A percentile compares a stretch with the other conserved stretches of the same genome.
phyloP scores from a whole-genome alignment of 1,140 invertebrate species.

The Periplaneta americana region DNA sequence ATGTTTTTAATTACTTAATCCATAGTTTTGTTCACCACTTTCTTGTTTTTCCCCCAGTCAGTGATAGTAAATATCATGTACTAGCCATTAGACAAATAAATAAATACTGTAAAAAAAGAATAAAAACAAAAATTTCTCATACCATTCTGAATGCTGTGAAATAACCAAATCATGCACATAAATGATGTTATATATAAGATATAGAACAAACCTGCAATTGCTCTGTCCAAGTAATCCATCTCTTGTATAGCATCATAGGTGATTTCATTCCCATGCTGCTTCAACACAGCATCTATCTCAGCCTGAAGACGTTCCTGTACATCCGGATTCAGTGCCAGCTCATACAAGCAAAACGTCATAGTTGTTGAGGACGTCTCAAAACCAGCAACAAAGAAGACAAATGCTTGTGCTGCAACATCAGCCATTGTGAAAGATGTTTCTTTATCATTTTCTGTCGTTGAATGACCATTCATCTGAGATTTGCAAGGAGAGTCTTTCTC shows the following conservation, averaged over 20 bases:
- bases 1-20: too few relatives aligned
- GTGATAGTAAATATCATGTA: too few relatives aligned
- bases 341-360: constrained; percentile 30
- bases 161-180: too few relatives aligned
- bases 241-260: constrained; percentile 31
- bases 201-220: constrained; percentile 25
- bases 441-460: not conserved
- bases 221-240: constrained; percentile 34
- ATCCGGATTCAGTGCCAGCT: constrained; percentile 38
- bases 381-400: constrained; percentile 17
- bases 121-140: too few relatives aligned
- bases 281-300: constrained; percentile 34
- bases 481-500: constrained; percentile 6
- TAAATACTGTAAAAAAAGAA: too few relatives aligned
- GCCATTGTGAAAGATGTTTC: not conserved
- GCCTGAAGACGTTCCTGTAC: constrained; percentile 37
- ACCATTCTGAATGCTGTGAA: too few relatives aligned
- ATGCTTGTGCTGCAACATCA: constrained; percentile 2
- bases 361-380: constrained; percentile 27
- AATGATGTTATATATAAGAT: too few relatives aligned
- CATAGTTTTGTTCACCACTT: too few relatives aligned
- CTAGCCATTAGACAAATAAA: too few relatives aligned
- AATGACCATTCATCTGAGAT: not conserved
- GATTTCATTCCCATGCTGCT: constrained; percentile 24
- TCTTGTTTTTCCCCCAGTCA: too few relatives aligned